phyloP scores from a whole-genome alignment of 2,113 vertebrate species.

The Barbus barbus region DNA sequence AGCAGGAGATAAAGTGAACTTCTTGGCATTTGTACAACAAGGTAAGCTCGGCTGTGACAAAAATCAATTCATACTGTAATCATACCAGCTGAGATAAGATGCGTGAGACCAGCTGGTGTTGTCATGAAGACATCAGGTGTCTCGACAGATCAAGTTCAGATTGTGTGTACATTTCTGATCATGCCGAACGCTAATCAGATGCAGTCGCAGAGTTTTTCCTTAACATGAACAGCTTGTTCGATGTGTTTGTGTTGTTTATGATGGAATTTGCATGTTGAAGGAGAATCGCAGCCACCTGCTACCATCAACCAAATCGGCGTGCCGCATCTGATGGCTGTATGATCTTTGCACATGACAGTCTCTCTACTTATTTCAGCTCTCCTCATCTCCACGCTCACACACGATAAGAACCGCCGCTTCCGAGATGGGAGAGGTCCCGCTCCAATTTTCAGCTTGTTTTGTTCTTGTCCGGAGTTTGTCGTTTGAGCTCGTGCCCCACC shows the following conservation, averaged over 20 bases:
- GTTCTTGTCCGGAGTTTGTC: slow-evolving; percentile 12
- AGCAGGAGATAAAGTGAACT: slow-evolving; percentile 86
- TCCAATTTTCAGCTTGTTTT: slow-evolving; percentile 24
- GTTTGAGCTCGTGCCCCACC: slow-evolving; percentile 22
- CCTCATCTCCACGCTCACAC: background rate
- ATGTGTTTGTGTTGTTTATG: background rate
- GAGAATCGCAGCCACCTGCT: slow-evolving; percentile 32
- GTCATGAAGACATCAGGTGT: slow-evolving; percentile 11
- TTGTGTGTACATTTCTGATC: background rate
- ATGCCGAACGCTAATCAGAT: background rate
- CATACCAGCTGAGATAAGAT: background rate
- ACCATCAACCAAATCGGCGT: background rate
- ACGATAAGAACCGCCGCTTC: slow-evolving; percentile 21
- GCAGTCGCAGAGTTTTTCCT: background rate
- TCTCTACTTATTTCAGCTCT: slow-evolving; percentile 16
- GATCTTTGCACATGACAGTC: slow-evolving; percentile 7
- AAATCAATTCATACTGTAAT: background rate
- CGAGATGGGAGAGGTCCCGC: slow-evolving; percentile 10
- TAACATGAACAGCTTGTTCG: background rate
- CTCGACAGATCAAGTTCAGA: background rate
- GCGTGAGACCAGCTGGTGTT: background rate
- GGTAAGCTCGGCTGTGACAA: slow-evolving; percentile 72
- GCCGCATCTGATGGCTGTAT: slow-evolving; percentile 4
- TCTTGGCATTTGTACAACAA: slow-evolving; percentile 91
- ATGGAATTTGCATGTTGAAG: background rate